Evolutionary conservation across 1,140 invertebrate genomes (phyloP), one percentile per base, ranked within the genome.

Genomic region (Drosophila nannoptera): DNA sequence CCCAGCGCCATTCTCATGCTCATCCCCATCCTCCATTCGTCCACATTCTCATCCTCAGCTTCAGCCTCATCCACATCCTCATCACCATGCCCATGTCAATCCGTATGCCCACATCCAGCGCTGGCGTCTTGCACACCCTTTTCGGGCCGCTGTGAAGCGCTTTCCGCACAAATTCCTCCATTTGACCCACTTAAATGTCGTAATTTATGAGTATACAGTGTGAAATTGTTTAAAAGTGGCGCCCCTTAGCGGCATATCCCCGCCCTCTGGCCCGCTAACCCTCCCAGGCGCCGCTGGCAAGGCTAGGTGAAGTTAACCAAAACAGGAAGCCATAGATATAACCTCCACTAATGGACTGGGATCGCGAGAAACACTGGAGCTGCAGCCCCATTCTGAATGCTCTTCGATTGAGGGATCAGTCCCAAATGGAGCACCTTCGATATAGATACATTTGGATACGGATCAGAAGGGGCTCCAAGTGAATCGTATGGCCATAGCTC

Each of bases 111-210:
- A 4, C 49, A 14, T 22, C 38, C 33, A 42, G 49, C 40, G 45
- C 56, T 38, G 42, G 16, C 64, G 68, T 64, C 56, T 77, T 69
- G 70, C 55, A 68, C 69, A 66, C 78, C 75, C 78, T 60, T 40
- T 65, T 68, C 60, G 42, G 43, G 63, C 54, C 54, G 78, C 73
- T 60, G 69, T 76, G 77, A 75, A 77, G 78, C 82, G 78, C 76
- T 71, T 87, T 87, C 84, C 78, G 84, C 84, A 87, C 78, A 87
- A 87, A 87, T 87, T 81, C 84, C 80, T 83, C 84, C 78, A 87
- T 87, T 87, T 87, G 84, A 87, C 84, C 84, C 84, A 87, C 81
- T 84, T 84, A 87, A 84, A 81, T 86, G 81, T 74, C 77, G 81
- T 84, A 84, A 84, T 84, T 84, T 86, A 84, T 84, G 81, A 84